These are phyloP conservation scores for Aromia moschata DNA, from an alignment of 2,888 invertebrate species.

Conservation along the genomic window DNA sequence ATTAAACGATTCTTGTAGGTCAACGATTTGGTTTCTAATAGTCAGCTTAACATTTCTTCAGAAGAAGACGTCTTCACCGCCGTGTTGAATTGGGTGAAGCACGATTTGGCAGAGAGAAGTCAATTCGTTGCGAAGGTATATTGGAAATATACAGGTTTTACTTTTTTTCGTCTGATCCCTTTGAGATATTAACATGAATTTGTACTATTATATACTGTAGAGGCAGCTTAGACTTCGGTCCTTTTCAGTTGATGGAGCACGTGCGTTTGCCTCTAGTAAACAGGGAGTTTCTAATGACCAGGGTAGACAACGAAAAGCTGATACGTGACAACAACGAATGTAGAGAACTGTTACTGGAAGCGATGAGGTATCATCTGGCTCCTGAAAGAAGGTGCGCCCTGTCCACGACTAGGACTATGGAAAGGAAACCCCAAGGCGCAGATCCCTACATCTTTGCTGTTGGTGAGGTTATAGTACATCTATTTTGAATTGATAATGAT, in stretches of 20 bases:
- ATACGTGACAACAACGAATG: conserved; percentile 72
- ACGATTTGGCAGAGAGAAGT: conserved; percentile 69
- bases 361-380: conserved; percentile 76
- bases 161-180: background rate
- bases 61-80: conserved; percentile 75
- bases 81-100: conserved; percentile 74
- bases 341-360: conserved; percentile 72
- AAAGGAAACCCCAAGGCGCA: conserved; percentile 73
- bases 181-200: background rate
- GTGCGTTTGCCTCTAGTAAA: conserved; percentile 72
- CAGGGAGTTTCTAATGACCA: conserved; percentile 73
- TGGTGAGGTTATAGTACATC: too few relatives aligned
- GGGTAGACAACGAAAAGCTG: conserved; percentile 72
- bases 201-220: too few relatives aligned
- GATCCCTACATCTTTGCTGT: conserved; percentile 74
- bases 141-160: conserved; percentile 4
- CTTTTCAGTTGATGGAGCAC: conserved; percentile 69
- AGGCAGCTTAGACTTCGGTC: too few relatives aligned
- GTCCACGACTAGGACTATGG: conserved; percentile 70
- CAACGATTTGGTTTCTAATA: conserved; percentile 73
- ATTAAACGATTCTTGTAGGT: conserved; percentile 58
- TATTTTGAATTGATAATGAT: too few relatives aligned
- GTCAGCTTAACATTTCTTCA: conserved; percentile 72
- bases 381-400: conserved; percentile 73
- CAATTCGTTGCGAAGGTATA: conserved; percentile 68